phyloP scores from a whole-genome alignment of 2,797 vertebrate genomes.

The Phaenicophaeus curvirostris region DNA sequence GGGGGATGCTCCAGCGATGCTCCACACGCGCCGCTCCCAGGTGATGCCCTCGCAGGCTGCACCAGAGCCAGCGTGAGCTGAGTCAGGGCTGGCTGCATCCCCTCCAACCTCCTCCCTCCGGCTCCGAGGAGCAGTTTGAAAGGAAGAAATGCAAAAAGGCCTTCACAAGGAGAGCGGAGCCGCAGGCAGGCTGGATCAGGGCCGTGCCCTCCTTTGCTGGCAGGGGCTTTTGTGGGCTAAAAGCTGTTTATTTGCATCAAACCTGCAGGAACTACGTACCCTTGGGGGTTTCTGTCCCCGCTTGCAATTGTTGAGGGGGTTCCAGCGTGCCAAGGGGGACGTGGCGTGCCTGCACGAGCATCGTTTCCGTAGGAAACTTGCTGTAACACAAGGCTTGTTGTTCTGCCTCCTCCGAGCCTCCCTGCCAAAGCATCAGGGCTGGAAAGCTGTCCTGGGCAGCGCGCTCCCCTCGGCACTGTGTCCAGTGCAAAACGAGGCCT shows the following conservation, averaged over 20 bases:
- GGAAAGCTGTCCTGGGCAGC: not conserved
- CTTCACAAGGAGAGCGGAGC: not conserved
- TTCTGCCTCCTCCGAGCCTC: not conserved
- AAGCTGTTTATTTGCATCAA: not conserved
- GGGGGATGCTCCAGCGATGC: not conserved
- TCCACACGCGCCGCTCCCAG: rapidly evolving
- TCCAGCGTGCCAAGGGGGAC: not conserved
- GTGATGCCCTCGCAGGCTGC: not conserved
- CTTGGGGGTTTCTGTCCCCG: not conserved
- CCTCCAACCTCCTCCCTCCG: not conserved
- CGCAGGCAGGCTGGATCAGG: not conserved
- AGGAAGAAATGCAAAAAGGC: not conserved
- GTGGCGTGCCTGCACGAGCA: not conserved
- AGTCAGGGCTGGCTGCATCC: conserved; percentile 9
- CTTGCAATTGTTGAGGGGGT: not conserved
- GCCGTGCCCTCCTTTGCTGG: not conserved
- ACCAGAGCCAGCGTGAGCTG: not conserved
- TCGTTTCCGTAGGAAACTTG: not conserved
- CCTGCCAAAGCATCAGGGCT: not conserved
- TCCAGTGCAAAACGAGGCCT: not conserved
- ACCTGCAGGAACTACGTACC: not conserved
- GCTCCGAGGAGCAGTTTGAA: not conserved
- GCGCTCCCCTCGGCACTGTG: rapidly evolving
- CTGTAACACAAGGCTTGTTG: conserved; percentile 3
- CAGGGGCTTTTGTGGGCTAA: not conserved